Conservation (phyloP, 2,797 vertebrate genomes). For the Podarcis lilfordi region DNA sequence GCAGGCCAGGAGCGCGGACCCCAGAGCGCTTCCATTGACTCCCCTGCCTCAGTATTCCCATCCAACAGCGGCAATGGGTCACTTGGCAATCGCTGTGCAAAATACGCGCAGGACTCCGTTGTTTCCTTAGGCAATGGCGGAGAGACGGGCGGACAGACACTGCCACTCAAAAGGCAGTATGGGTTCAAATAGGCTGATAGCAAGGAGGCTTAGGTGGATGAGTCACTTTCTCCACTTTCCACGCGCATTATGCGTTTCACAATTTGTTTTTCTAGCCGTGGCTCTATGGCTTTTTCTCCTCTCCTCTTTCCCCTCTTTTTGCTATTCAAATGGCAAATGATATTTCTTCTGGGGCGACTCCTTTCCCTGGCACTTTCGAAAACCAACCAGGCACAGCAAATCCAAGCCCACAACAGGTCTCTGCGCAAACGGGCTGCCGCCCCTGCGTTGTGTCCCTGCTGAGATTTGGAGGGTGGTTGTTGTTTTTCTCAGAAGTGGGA, state of each 20-base stretch:
- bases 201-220: neutral
- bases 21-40: neutral
- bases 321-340: neutral
- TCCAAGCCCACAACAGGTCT: neutral
- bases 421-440: too few relatives aligned
- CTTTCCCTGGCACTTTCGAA: neutral
- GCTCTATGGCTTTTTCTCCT: neutral
- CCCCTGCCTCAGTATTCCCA: neutral
- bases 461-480: neutral
- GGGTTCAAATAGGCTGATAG: neutral
- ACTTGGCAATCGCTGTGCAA: neutral
- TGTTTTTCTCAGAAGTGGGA: neutral
- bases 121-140: neutral
- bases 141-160: neutral
- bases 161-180: neutral
- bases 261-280: neutral
- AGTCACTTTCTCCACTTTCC: neutral
- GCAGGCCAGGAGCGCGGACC: neutral
- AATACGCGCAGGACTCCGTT: too few relatives aligned
- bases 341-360: neutral
- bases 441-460: too few relatives aligned
- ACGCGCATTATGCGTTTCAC: neutral
- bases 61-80: neutral
- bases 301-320: neutral
- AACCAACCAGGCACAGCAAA: neutral